phyloP scores from a whole-genome alignment of 2,888 invertebrate genomes.

The Antheraea assamensis region DNA sequence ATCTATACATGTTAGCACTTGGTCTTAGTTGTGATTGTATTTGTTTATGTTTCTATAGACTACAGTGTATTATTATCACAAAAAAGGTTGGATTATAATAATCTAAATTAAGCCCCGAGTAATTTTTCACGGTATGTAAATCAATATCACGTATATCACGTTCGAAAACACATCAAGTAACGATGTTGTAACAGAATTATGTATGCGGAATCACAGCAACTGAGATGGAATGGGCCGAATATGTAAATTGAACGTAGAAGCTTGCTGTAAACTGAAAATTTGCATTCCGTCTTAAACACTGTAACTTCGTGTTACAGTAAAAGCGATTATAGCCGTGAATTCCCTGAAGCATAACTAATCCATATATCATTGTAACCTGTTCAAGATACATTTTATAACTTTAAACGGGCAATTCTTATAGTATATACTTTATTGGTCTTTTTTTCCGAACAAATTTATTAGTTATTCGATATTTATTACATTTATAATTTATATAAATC shows the following conservation, averaged over 20 bases:
- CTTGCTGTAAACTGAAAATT: background rate
- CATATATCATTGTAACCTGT: background rate
- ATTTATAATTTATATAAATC: too few relatives aligned
- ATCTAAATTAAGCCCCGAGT: background rate
- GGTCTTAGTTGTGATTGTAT: too few relatives aligned
- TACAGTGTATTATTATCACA: too few relatives aligned
- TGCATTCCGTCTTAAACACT: background rate
- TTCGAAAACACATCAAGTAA: background rate
- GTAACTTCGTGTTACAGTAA: too few relatives aligned
- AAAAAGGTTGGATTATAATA: too few relatives aligned
- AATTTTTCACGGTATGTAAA: background rate
- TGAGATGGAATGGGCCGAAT: background rate
- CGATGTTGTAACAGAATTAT: conserved; percentile 7
- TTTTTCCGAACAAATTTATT: too few relatives aligned
- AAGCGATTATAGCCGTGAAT: background rate
- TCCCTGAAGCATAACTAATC: background rate
- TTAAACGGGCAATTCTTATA: too few relatives aligned
- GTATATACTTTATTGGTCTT: too few relatives aligned
- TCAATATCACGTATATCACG: background rate
- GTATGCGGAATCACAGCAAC: conserved; percentile 3
- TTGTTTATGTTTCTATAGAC: too few relatives aligned
- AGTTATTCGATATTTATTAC: too few relatives aligned
- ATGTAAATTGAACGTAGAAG: conserved; percentile 6
- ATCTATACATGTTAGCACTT: too few relatives aligned
- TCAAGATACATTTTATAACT: too few relatives aligned